Evolutionary conservation across 2,888 invertebrate genomes (phyloP).

Genomic region (Chalcis sispes): DNA sequence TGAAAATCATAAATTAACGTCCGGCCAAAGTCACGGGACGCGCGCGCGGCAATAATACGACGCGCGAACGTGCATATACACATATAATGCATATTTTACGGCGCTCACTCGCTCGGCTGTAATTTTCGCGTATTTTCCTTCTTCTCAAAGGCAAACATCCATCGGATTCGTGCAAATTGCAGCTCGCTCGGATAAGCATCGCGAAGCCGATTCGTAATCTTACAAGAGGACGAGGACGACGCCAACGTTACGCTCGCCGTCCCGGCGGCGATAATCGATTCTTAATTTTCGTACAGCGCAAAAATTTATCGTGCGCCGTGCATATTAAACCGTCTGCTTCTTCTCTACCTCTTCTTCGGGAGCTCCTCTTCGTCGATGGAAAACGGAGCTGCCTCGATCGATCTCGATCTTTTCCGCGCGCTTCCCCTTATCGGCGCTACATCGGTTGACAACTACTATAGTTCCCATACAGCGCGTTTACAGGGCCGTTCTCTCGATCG

Average conservation of each 20-base stretch:
- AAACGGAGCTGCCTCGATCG: constrained; percentile 41
- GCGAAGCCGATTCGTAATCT: background rate
- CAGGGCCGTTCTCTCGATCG: constrained; percentile 3
- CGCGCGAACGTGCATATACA: background rate
- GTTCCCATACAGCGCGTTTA: constrained; percentile 3
- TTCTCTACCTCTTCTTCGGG: background rate
- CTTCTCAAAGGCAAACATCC: constrained; percentile 1
- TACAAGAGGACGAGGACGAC: too few species aligned
- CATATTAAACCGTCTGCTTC: background rate
- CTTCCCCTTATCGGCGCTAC: constrained; percentile 24
- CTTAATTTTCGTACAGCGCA: background rate
- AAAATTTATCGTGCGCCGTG: background rate
- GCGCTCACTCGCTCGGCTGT: background rate
- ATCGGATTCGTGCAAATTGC: background rate
- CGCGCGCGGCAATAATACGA: constrained; percentile 33
- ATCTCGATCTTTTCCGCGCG: background rate
- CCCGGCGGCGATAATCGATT: constrained; percentile 12
- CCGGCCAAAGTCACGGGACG: constrained; percentile 1
- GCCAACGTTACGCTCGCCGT: background rate
- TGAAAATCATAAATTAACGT: constrained; percentile 38
- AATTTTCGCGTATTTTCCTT: background rate
- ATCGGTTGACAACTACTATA: constrained; percentile 48
- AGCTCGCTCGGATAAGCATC: background rate
- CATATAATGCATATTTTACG: background rate
- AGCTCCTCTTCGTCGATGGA: constrained; percentile 5